Evolutionary conservation across 2,888 invertebrate genomes (phyloP), one percentile per base, ranked within the genome.

Genomic region (Mythimna albipuncta): DNA sequence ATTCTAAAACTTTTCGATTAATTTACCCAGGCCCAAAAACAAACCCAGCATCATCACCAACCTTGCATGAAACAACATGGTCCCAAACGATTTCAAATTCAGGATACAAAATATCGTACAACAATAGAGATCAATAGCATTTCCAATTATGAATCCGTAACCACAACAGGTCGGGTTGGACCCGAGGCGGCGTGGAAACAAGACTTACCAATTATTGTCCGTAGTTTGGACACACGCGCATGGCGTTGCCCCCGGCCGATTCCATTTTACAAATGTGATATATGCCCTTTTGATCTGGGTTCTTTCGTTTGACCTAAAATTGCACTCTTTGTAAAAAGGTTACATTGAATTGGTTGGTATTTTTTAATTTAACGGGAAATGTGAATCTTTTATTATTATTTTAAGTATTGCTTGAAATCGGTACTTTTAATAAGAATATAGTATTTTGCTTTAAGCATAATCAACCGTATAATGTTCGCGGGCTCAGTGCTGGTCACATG

Each of bases 141-240:
- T 70, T 61, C 81, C 79, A 75, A 78, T 81, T 74, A 81, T 78
- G 70, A 76, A 69, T 70, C 70, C 68, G 59, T 69, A 63, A 81
- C 75, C 81, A 72, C 82, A 71, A 73, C 77, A 77, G 80, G 76
- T 55, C 59, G 73, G 64, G 64, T 73, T 64, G 74, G 58, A 73
- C 75, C 79, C 72, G 59, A 55, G 75, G 80, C 81, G 69, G 75
- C 75, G 74, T 61, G 59, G 64, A 62, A 73, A 93, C 92, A 93
- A 89, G 91, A 89, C 89, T 91, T 91, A 89, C 91, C 93, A 93
- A 93, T 93, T 93, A 93, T 89, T 87, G 87, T 73, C 78, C 86
- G 86, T 81, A 85, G 83, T 84, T 81, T 81, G 86, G 75, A 82
- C 89, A 85, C 89, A 91, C 90, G 86, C 89, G 89, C 87, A 88